These are phyloP conservation scores for Acholoe squamosa DNA, from an alignment of 2,888 invertebrate genomes.

Conservation along the genomic window DNA sequence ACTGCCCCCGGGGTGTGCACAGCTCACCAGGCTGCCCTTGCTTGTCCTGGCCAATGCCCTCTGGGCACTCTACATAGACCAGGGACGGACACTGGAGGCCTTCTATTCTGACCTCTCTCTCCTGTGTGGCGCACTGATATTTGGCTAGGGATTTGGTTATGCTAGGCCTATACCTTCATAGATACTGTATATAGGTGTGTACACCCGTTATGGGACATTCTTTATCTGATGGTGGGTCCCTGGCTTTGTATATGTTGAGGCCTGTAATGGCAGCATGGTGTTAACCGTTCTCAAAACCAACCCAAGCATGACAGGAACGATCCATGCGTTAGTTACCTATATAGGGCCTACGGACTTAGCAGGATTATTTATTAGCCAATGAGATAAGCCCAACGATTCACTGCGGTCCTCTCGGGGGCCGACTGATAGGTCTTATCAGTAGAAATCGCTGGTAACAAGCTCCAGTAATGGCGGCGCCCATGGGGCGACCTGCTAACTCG, in stretches of 20 bases:
- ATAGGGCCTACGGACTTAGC: neutral
- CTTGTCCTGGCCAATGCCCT: neutral
- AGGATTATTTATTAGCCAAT: too few species aligned
- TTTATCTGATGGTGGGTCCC: neutral
- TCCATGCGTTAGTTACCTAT: neutral
- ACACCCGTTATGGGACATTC: neutral
- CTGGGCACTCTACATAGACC: neutral
- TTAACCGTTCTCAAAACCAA: constrained; percentile 39
- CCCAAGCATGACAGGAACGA: constrained; percentile 39
- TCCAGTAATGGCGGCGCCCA: too few species aligned
- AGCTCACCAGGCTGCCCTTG: neutral
- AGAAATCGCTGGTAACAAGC: neutral
- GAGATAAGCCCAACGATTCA: too few species aligned
- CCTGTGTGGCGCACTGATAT: constrained; percentile 7
- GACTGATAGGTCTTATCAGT: too few species aligned
- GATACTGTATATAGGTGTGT: neutral
- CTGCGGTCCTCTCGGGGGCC: too few species aligned
- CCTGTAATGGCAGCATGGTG: constrained; percentile 16
- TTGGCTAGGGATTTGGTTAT: too few species aligned
- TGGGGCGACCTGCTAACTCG: too few species aligned
- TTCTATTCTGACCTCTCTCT: neutral
- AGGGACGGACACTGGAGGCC: neutral
- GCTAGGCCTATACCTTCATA: neutral
- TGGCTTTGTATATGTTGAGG: neutral
- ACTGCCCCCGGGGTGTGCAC: constrained; percentile 10